Conservation (phyloP, 1,140 invertebrate species). For the Zaprionus lachaisei region DNA sequence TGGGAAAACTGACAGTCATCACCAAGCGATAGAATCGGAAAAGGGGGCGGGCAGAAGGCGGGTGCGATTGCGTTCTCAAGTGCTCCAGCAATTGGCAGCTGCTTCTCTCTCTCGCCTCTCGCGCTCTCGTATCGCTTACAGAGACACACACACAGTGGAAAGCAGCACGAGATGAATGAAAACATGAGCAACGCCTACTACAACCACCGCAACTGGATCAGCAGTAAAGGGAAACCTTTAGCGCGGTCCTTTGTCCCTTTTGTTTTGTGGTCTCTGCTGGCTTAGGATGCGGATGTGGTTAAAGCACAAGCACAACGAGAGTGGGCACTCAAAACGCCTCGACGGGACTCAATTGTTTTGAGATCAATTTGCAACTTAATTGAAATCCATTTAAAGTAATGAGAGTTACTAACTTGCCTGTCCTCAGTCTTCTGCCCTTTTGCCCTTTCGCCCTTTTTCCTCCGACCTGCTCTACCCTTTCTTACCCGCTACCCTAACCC, state of each 20-base stretch:
- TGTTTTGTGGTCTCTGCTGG: slow-evolving; percentile 1
- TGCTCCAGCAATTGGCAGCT: slow-evolving; percentile 68
- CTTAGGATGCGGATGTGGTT: slow-evolving; percentile 35
- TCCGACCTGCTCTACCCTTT: slow-evolving; percentile 17
- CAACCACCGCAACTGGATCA: slow-evolving; percentile 18
- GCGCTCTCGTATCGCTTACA: slow-evolving; percentile 66
- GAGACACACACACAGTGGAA: slow-evolving; percentile 3
- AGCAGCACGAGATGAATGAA: slow-evolving; percentile 47
- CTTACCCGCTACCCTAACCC: too few species aligned
- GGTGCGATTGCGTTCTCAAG: slow-evolving; percentile 29
- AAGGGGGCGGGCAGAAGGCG: not conserved
- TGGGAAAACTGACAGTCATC: slow-evolving; percentile 71
- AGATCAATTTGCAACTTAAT: slow-evolving; percentile 84
- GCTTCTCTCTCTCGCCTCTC: slow-evolving; percentile 51
- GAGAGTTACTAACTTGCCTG: slow-evolving; percentile 81
- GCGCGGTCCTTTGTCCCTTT: slow-evolving; percentile 38
- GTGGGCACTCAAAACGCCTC: slow-evolving; percentile 74
- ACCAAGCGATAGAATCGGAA: not conserved
- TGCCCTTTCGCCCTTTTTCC: slow-evolving; percentile 29
- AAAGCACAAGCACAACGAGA: slow-evolving; percentile 49
- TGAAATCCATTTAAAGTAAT: slow-evolving; percentile 84
- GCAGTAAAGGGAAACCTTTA: slow-evolving; percentile 34
- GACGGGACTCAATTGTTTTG: slow-evolving; percentile 79
- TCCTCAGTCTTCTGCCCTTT: slow-evolving; percentile 18
- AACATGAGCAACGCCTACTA: slow-evolving; percentile 50